Evolutionary conservation across 2,888 invertebrate species (phyloP).

Genomic region (Oxyscelio sp.): DNA sequence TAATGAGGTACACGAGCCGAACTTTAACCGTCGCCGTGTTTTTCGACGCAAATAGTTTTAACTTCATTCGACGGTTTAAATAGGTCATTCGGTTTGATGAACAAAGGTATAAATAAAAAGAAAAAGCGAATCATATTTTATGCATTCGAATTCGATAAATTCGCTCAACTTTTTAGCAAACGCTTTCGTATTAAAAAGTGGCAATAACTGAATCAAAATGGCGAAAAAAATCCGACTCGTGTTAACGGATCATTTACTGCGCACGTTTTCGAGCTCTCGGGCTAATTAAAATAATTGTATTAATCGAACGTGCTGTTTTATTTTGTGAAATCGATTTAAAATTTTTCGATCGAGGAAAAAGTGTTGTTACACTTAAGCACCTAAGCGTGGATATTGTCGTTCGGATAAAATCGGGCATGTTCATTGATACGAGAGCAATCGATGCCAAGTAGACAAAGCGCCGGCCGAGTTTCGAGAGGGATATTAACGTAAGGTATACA

Average conservation of each 20-base stretch:
- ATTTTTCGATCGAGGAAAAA: conserved; percentile 17
- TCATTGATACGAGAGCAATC: conserved; percentile 63
- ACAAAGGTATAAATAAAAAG: conserved; percentile 42
- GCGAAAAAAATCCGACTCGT: too few relatives aligned
- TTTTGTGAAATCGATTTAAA: conserved; percentile 35
- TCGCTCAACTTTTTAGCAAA: neutral
- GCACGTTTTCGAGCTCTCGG: too few relatives aligned
- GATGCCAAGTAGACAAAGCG: conserved; percentile 64
- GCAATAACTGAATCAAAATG: too few relatives aligned
- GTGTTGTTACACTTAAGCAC: conserved; percentile 58
- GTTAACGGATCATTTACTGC: too few relatives aligned
- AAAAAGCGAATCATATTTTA: conserved; percentile 30
- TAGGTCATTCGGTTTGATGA: conserved; percentile 55
- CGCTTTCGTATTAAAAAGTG: neutral
- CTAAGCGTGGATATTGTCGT: conserved; percentile 55
- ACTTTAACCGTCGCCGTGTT: conserved; percentile 31
- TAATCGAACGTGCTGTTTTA: too few relatives aligned
- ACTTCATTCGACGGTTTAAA: conserved; percentile 48
- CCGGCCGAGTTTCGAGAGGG: too few relatives aligned
- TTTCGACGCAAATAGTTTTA: conserved; percentile 45
- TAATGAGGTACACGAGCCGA: conserved; percentile 58
- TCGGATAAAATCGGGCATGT: conserved; percentile 53
- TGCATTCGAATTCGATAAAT: conserved; percentile 23
- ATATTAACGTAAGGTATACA: too few relatives aligned
- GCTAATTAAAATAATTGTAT: too few relatives aligned